Conservation (phyloP, 2,888 invertebrate species). For the Mechanitis messenoides region DNA sequence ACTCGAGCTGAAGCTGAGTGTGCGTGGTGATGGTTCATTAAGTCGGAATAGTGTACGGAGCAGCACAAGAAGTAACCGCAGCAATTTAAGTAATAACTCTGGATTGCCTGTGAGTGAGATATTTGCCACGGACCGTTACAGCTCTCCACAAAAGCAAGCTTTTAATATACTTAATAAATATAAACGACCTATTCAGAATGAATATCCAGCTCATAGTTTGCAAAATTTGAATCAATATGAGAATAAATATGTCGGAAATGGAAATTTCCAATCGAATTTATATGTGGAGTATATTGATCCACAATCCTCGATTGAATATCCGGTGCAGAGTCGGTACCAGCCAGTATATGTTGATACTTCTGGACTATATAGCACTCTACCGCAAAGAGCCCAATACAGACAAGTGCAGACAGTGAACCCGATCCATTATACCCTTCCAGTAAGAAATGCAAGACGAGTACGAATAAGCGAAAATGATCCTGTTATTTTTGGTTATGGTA, state of each 20-base stretch:
- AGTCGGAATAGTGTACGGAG: conserved; percentile 59
- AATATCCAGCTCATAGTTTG: conserved; percentile 65
- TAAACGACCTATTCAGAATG: conserved; percentile 52
- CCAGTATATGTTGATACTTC: conserved; percentile 46
- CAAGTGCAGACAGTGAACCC: conserved; percentile 38
- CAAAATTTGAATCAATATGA: conserved; percentile 58
- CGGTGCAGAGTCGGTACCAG: conserved; percentile 41
- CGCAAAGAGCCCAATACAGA: conserved; percentile 42
- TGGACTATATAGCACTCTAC: conserved; percentile 52
- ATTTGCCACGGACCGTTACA: conserved; percentile 64
- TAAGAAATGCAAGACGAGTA: conserved; percentile 57
- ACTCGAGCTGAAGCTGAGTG: conserved; percentile 68
- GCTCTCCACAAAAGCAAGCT: conserved; percentile 58
- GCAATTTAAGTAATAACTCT: conserved; percentile 53
- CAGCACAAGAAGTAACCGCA: conserved; percentile 62
- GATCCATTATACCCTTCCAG: conserved; percentile 57
- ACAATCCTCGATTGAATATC: conserved; percentile 38
- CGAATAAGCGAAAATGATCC: conserved; percentile 65
- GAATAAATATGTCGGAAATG: conserved; percentile 39
- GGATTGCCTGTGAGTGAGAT: conserved; percentile 63
- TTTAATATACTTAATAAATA: conserved; percentile 64
- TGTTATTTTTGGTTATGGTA: conserved; percentile 67
- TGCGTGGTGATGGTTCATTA: conserved; percentile 68
- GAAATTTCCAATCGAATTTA: conserved; percentile 40
- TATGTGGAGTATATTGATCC: conserved; percentile 52